Evolutionary conservation across 2,888 invertebrate species (phyloP).

Genomic region (Andrena chrysosceles): DNA sequence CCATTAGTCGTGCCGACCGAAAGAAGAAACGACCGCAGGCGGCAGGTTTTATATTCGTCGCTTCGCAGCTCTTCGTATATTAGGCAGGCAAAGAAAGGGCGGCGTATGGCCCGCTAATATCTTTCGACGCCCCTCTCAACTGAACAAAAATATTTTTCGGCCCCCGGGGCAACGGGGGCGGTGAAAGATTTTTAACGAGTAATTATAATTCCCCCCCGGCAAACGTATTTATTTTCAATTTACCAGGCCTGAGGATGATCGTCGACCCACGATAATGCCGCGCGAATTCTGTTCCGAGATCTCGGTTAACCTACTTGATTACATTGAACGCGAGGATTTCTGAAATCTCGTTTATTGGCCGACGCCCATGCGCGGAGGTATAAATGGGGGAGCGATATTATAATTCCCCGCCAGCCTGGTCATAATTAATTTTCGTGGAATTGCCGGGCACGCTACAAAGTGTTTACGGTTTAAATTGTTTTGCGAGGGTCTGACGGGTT

Average conservation of each 20-base stretch:
- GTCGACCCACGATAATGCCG: slow-evolving; percentile 31
- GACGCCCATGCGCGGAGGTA: neutral
- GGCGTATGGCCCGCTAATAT: slow-evolving; percentile 63
- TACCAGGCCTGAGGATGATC: slow-evolving; percentile 26
- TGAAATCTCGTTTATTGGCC: slow-evolving; percentile 1
- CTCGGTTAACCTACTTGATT: slow-evolving; percentile 1
- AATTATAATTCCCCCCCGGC: slow-evolving; percentile 47
- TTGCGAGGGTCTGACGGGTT: neutral
- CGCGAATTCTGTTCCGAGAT: slow-evolving; percentile 28
- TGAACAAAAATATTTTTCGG: slow-evolving; percentile 61
- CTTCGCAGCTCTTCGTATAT: slow-evolving; percentile 58
- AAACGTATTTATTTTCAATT: slow-evolving; percentile 57
- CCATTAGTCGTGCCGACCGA: slow-evolving; percentile 66
- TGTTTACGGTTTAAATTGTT: neutral
- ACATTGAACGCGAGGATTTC: neutral
- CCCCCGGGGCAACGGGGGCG: slow-evolving; percentile 53
- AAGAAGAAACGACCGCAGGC: slow-evolving; percentile 56
- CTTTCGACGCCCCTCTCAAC: slow-evolving; percentile 57
- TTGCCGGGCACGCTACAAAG: neutral
- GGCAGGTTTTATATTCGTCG: slow-evolving; percentile 72
- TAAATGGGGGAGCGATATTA: neutral
- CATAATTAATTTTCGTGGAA: slow-evolving; percentile 1
- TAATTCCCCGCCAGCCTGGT: neutral
- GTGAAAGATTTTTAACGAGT: slow-evolving; percentile 51
- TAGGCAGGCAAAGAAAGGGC: slow-evolving; percentile 59